Base-by-base conservation (phyloP, 2,888 invertebrate species). In the Neria commutata region DNA sequence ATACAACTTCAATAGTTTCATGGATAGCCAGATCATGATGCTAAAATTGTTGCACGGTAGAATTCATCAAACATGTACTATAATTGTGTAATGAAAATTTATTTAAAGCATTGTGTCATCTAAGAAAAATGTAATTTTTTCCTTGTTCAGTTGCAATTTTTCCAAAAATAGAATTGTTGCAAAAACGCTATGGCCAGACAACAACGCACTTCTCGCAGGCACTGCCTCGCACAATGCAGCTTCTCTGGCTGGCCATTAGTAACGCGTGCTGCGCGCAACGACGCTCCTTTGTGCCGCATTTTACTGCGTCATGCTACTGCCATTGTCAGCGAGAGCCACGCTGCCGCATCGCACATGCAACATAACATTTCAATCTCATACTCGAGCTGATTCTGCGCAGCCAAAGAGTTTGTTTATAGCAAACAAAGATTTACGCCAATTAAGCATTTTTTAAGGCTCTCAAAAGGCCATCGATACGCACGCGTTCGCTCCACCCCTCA, bases 351-450 rank as follows among this genome's bases (percentile, higher is more conserved):
- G n/a, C 42, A 19, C 42, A 42, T 14, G 42, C 19, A 29, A 29
- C 47, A 19, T 17, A 53, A 56, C 57, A 61, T 61, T 58, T 51
- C 51, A 57, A 60, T 65, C 59, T 53, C 56, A 40, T 56, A 49
- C 49, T 47, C 23, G 25, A 21, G 19, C 37, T 52, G 34, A 21
- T 19, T 33, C 45, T 60, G 59, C 58, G 46, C 56, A 56, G 58
- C 37, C 14, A 4, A 37, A 37, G 19, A 10, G 37, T 71, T 73
- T 77, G 71, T 77, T 77, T 76, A 74, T 69, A 75, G 74, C 73
- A 76, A 77, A 77, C 77, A 78, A 71, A 77, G 74, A 76, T 80
- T 81, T 77, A 81, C 80, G 80, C 79, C 81, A 81, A 81, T 81
- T 81, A 80, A 80, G 72, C 78, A 76, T 71, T 70, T 70, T 46